Base-by-base conservation (phyloP, 2,113 vertebrate species). In the Lichenostomus cassidix region DNA sequence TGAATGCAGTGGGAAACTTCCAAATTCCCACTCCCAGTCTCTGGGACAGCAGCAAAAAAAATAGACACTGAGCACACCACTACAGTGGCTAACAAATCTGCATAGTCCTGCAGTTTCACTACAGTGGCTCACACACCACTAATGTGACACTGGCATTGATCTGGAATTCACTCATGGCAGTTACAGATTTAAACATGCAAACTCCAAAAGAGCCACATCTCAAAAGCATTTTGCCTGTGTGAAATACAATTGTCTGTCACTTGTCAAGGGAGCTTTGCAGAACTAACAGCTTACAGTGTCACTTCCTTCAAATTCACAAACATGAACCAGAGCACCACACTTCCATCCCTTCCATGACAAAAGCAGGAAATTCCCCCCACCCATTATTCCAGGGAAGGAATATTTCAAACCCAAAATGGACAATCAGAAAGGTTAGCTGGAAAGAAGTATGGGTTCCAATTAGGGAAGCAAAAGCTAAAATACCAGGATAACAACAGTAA, bases 1-100 rank as follows among this genome's bases (percentile, higher is more conserved):
- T 90, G 77, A 96, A 59, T 83, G 68, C 33, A 95, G 79, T 83
- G 88, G 83, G 95, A 94, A 95, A 93, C 60, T 76, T 88, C 53
- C 84, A 92, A 90, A 91, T 91, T 92, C 88, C 73, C 87, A 75
- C 41, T 92, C 71, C 83, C 83, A 67, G 81, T 67, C 28, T 76
- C 75, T 59, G 58, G 8, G 75, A 88, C 31, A 79, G 69, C 11
- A 92, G 58, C 47, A 80, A 80, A 92, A 88, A 94, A 31, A 28
- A 68, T 3, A 37, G 39, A 68, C 4, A 13, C 9, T 63, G 20
- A 84, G 47, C 29, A n/a, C 7, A 50, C 29, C 13, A 67, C 41
- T 69, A 10, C 12, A 75, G 84, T 70, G 35, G 55, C 62, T 60
- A 83, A 90, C 9, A 11, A 84, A 71, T 8, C 33, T 65, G 37